phyloP scores from a whole-genome alignment of 2,113 vertebrate species.

The Pyrgilauda ruficollis region DNA sequence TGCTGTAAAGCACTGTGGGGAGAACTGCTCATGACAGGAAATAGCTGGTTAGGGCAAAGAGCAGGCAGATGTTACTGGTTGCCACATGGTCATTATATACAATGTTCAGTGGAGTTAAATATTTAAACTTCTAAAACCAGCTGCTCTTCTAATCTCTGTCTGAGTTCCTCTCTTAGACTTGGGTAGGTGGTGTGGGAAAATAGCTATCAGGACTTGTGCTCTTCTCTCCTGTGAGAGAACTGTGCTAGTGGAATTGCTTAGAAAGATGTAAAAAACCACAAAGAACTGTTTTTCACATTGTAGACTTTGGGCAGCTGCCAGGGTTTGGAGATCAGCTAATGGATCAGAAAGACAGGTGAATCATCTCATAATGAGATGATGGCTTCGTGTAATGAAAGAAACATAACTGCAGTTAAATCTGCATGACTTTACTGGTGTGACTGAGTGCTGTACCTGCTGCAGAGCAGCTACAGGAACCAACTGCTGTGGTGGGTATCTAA shows the following conservation, averaged over 20 bases:
- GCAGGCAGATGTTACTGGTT: neutral
- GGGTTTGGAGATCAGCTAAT: neutral
- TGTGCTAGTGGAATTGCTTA: neutral
- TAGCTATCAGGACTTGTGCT: neutral
- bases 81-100: neutral
- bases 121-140: neutral
- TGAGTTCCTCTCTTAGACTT: neutral
- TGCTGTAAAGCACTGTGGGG: neutral
- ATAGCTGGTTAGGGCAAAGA: neutral
- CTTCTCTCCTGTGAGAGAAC: neutral
- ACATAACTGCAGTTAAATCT: neutral
- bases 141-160: neutral
- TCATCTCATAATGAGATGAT: neutral
- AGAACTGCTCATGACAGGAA: neutral
- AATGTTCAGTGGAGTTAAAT: neutral
- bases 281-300: neutral
- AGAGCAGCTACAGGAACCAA: neutral
- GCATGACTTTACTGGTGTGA: neutral
- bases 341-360: neutral
- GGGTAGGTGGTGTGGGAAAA: neutral
- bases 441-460: neutral
- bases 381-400: neutral
- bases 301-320: neutral
- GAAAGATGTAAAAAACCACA: neutral
- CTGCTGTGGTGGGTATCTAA: neutral